phyloP scores from a whole-genome alignment of 2,888 invertebrate species.

The Galerucella nymphaeae region DNA sequence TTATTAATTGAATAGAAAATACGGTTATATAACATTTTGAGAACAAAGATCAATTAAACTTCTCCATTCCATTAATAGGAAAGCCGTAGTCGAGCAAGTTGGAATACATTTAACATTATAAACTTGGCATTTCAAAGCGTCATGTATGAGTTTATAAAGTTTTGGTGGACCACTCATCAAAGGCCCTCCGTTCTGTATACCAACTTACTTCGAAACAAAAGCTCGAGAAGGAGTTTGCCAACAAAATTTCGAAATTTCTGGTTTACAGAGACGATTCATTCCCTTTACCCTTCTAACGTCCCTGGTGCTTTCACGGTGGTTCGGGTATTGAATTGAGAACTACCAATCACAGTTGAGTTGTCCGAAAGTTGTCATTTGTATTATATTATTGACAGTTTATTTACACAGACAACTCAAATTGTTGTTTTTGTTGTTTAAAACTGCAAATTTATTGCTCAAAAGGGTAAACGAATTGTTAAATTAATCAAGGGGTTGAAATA shows the following conservation, averaged over 20 bases:
- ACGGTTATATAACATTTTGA: slow-evolving; percentile 40
- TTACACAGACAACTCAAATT: no score
- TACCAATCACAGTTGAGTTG: slow-evolving; percentile 5
- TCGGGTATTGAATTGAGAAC: slow-evolving; percentile 12
- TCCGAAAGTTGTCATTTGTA: background rate
- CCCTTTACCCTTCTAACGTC: slow-evolving; percentile 4
- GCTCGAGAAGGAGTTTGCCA: slow-evolving; percentile 45
- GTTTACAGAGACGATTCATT: slow-evolving; percentile 33
- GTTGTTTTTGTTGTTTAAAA: no score
- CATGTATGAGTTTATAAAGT: slow-evolving; percentile 51
- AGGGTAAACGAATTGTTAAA: no score
- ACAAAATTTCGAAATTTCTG: slow-evolving; percentile 51
- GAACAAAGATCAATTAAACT: slow-evolving; percentile 47
- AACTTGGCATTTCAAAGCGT: slow-evolving; percentile 49
- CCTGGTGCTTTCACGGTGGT: background rate
- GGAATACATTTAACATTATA: slow-evolving; percentile 49
- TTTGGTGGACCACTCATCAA: slow-evolving; percentile 54
- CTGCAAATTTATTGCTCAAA: no score
- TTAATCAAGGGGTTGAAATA: background rate
- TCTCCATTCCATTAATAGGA: slow-evolving; percentile 45
- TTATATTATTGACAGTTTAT: no score
- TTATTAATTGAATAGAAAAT: slow-evolving; percentile 33
- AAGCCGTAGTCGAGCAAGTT: slow-evolving; percentile 46
- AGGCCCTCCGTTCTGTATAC: slow-evolving; percentile 44
- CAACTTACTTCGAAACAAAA: slow-evolving; percentile 45